A percentile compares a stretch with the other conserved stretches of the same genome.
phyloP scores from a whole-genome alignment of 2,888 invertebrate species.

The Lathronympha strigana region DNA sequence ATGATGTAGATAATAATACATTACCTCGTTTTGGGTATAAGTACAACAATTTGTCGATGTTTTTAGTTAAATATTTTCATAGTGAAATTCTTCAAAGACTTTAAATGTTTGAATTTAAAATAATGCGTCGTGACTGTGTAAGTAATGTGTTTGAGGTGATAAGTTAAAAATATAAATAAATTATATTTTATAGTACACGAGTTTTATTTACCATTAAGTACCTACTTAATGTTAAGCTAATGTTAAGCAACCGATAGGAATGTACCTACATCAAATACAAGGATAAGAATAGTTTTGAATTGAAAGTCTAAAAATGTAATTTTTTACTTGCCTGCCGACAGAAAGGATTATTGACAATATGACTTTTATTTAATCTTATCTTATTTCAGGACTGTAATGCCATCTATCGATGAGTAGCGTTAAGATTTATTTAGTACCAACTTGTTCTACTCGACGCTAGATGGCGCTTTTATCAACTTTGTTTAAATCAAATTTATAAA shows the following conservation, averaged over 20 bases:
- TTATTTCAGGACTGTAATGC: neutral
- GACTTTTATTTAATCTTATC: too few species aligned
- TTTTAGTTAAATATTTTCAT: neutral
- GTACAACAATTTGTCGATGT: neutral
- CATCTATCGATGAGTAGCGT: conserved; percentile 32
- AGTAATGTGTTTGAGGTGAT: neutral
- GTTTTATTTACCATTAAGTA: neutral
- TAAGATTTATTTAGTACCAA: neutral
- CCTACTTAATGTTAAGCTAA: neutral
- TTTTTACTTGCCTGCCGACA: too few species aligned
- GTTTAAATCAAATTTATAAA: neutral
- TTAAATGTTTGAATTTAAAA: neutral
- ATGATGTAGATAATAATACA: neutral
- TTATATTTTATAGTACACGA: neutral
- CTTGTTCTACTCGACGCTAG: conserved; percentile 13
- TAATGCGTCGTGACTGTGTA: conserved; percentile 18
- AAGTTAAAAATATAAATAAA: conserved; percentile 5
- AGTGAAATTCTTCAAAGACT: neutral
- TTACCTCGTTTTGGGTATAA: neutral
- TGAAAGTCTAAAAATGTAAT: too few species aligned
- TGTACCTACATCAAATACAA: too few species aligned
- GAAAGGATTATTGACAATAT: too few species aligned
- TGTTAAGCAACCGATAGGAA: too few species aligned
- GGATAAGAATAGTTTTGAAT: too few species aligned
- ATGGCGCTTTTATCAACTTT: conserved; percentile 3